Percentiles rank a stretch among this genome's conserved stretches.
Evolutionary conservation across 30 jellyfish, hydroid and myxozoan genomes (phyloP).

Genomic region (Rhopilema esculentum): DNA sequence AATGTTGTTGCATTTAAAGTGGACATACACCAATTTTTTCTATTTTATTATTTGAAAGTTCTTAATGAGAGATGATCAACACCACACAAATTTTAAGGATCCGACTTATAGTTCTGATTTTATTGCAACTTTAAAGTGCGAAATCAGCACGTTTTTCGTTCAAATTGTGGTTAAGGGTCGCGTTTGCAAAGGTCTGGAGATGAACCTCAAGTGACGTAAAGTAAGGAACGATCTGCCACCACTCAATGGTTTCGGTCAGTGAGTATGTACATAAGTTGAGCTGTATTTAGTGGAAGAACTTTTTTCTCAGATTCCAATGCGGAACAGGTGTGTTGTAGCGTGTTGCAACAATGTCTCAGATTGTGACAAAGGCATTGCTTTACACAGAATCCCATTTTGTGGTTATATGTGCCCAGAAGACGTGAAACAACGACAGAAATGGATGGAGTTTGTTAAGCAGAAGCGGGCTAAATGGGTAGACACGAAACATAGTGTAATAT

Average conservation of each 20-base stretch:
- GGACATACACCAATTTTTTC: neutral
- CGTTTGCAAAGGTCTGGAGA: neutral
- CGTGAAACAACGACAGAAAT: neutral
- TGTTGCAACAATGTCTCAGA: neutral
- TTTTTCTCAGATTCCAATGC: neutral
- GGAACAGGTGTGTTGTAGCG: neutral
- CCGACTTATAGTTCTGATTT: neutral
- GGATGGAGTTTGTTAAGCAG: neutral
- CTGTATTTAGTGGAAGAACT: too few relatives aligned
- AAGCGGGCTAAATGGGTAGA: neutral
- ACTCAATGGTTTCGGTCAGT: too few relatives aligned
- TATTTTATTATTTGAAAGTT: neutral
- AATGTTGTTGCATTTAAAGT: too few relatives aligned
- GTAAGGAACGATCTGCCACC: too few relatives aligned
- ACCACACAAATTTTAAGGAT: neutral
- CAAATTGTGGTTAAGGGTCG: neutral
- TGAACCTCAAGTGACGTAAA: too few relatives aligned
- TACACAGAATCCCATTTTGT: neutral
- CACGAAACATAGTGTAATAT: neutral
- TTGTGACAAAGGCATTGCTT: neutral
- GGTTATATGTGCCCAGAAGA: neutral
- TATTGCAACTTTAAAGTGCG: neutral
- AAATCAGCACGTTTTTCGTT: neutral
- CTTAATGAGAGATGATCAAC: neutral
- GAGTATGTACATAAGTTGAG: too few relatives aligned